Evolutionary conservation across 2,113 vertebrate species (phyloP).

Genomic region (Hystrix cristata): DNA sequence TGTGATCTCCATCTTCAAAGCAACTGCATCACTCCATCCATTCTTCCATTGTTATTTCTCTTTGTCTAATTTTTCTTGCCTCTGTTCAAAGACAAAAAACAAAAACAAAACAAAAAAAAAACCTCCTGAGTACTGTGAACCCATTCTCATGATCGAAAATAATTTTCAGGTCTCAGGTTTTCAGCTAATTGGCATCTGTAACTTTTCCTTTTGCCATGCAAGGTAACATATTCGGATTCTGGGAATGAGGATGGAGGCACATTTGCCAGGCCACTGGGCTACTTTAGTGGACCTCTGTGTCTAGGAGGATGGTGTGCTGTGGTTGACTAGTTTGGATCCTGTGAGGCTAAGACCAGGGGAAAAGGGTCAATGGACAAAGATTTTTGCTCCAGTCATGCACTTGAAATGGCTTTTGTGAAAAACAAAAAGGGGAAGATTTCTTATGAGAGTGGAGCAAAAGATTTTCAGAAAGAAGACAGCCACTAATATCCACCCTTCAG

Average conservation of each 20-base stretch:
- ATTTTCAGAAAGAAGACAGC: not conserved
- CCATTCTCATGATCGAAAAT: not conserved
- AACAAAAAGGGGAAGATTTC: not conserved
- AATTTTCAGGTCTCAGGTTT: not conserved
- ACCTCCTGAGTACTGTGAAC: not conserved
- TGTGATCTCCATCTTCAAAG: not conserved
- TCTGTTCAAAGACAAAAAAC: not conserved
- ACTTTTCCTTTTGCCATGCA: not conserved
- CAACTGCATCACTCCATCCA: not conserved
- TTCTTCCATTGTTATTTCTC: not conserved
- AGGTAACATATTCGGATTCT: not conserved
- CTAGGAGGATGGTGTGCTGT: not conserved
- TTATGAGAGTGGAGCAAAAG: not conserved
- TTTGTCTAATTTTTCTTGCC: not conserved
- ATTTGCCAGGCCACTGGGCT: not conserved
- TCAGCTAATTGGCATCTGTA: not conserved
- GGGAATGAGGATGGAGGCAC: not conserved
- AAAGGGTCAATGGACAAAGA: not conserved
- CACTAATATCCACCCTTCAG: accelerated
- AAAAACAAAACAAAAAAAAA: not conserved
- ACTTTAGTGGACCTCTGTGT: not conserved
- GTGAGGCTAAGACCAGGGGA: not conserved
- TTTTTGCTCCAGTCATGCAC: not conserved
- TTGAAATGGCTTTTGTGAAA: not conserved
- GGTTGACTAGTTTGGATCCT: not conserved